Percentiles rank a stretch among this genome's conserved stretches.
These are phyloP conservation scores for Dastarcus helophoroides DNA, from an alignment of 2,888 invertebrate species.

Conservation along the genomic window DNA sequence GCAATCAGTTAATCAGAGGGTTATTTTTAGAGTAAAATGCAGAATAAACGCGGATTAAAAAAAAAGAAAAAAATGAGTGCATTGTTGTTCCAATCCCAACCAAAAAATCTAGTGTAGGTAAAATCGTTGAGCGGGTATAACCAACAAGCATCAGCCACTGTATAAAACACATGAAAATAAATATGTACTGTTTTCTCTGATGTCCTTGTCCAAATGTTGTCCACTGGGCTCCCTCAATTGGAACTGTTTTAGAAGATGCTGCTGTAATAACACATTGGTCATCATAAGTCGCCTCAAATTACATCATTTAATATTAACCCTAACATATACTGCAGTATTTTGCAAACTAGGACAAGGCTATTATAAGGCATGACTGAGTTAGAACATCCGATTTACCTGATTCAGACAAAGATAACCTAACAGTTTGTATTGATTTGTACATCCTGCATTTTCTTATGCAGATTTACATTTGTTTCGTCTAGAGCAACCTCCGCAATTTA, in stretches of 20 bases:
- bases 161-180: constrained; percentile 41
- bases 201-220: constrained; percentile 25
- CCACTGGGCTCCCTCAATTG: constrained; percentile 28
- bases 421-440: constrained; percentile 35
- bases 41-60: no score
- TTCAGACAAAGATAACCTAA: constrained; percentile 33
- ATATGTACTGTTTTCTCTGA: constrained; percentile 39
- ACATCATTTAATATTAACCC: constrained; percentile 25
- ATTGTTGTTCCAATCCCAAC: constrained; percentile 35
- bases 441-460: constrained; percentile 35
- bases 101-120: constrained; percentile 41
- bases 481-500: constrained; percentile 17
- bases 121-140: constrained; percentile 40
- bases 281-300: constrained; percentile 33
- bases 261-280: constrained; percentile 38
- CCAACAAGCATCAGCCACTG: constrained; percentile 42
- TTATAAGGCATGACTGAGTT: constrained; percentile 30
- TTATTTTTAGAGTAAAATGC: no score
- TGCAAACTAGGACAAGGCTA: constrained; percentile 39
- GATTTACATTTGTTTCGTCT: constrained; percentile 19
- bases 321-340: constrained; percentile 32
- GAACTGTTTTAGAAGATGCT: constrained; percentile 33
- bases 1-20: no score
- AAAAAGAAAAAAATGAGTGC: no score
- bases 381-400: constrained; percentile 30